Conservation (phyloP, 2,113 vertebrate species). For the Prunella himalayana region DNA sequence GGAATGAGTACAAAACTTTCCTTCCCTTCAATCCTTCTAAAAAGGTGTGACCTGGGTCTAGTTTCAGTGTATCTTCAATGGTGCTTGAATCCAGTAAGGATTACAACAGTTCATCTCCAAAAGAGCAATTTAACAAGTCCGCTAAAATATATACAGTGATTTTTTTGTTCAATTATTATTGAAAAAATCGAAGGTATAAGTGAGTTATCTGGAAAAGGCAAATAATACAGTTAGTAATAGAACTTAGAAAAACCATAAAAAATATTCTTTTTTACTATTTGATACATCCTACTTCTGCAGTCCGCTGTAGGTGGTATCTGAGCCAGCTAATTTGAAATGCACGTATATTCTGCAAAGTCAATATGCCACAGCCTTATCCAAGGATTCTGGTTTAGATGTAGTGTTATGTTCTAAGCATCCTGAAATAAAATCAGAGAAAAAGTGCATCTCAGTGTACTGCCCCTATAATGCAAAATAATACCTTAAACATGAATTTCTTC, state of each 20-base stretch:
- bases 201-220: neutral
- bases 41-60: neutral
- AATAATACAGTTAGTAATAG: neutral
- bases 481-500: neutral
- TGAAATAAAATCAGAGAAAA: neutral
- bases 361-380: neutral
- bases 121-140: neutral
- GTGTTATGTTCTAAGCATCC: neutral
- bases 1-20: neutral
- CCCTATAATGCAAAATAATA: neutral
- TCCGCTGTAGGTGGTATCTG: neutral
- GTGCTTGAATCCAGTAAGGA: neutral
- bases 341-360: neutral
- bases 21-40: neutral
- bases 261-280: neutral
- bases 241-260: neutral
- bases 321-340: neutral
- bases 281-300: neutral
- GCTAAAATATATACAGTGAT: neutral
- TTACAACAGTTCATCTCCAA: neutral
- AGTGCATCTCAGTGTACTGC: neutral
- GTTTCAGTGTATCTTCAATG: neutral
- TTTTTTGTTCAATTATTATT: neutral
- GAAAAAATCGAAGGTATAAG: neutral
- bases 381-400: neutral